Evolutionary conservation across 2,888 invertebrate genomes (phyloP), one percentile per base, ranked within the genome.

Genomic region (Meganola albula): DNA sequence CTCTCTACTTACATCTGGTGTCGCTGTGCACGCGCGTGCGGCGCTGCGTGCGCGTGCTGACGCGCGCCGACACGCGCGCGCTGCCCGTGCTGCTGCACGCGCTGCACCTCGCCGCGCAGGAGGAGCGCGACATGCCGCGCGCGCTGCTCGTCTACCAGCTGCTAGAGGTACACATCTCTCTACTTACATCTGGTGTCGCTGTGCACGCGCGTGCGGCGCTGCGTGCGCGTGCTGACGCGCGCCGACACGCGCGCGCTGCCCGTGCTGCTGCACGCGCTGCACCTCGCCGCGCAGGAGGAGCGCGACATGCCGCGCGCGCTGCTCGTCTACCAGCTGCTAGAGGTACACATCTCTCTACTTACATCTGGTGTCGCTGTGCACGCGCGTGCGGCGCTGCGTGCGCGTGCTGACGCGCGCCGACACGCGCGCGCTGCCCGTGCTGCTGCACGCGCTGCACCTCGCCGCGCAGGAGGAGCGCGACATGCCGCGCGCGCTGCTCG

Each of bases 341-440:
- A 95, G 82, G 92, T 91, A 8, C n/a, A n/a, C n/a, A n/a, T n/a
- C n/a, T n/a, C n/a, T n/a, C n/a, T n/a, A n/a, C n/a, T n/a, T n/a
- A n/a, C n/a, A n/a, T n/a, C 84, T 99, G 48, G 92, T 98, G 73
- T 88, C 93, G 31, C 90, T 96, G 54, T 95, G 97, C 69, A 93
- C 97, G 30, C 98, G 98, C 85, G 95, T 96, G 26, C 91, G 92
- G 24, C 91, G 91, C 40, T 97, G 97, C 74, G 94, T 97, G 70
- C 92, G 94, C 69, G 93, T 95, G 40, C 87, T 99, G 4, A 94
- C 96, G 35, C 92, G 93, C 45, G 95, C 97, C 0, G 92, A 93
- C 64, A 85, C 96, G 47, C 92, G 92, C 31, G 94, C 96, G 6
- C 90, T 97, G 59, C 91, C 92, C 28, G 93, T 93, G 11, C 87